Percentiles rank a stretch among this genome's conserved stretches.
Evolutionary conservation across 2,113 vertebrate genomes (phyloP).

Genomic region (Xyliphius kryptos): DNA sequence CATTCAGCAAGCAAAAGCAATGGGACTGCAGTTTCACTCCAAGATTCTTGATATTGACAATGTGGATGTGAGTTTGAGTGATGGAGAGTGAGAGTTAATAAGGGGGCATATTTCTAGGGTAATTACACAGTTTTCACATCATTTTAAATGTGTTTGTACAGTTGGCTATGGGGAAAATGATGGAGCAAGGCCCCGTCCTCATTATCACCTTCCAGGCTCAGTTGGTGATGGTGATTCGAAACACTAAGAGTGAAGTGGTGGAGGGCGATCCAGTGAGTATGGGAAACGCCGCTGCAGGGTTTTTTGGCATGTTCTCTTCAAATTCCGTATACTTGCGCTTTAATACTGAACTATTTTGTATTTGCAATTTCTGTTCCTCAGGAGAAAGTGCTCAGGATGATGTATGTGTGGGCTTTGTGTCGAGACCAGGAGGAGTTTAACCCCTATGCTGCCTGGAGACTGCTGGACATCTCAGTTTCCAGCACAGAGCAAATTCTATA

Average conservation of each 20-base stretch:
- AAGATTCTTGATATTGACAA: slow-evolving; percentile 90
- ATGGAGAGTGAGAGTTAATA: too few relatives aligned
- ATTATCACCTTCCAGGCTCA: slow-evolving; percentile 97
- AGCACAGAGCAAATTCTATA: slow-evolving; percentile 92
- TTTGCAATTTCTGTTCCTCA: slow-evolving; percentile 50
- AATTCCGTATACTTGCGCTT: too few relatives aligned
- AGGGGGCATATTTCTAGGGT: too few relatives aligned
- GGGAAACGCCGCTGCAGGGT: too few relatives aligned
- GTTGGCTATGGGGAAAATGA: slow-evolving; percentile 97
- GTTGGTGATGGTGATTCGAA: slow-evolving; percentile 84
- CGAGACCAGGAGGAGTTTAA: slow-evolving; percentile 91
- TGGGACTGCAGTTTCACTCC: slow-evolving; percentile 88
- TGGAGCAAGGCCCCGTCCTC: slow-evolving; percentile 94
- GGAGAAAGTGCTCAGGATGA: slow-evolving; percentile 90
- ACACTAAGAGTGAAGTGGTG: slow-evolving; percentile 80
- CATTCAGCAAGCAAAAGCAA: slow-evolving; percentile 83
- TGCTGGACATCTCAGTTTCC: slow-evolving; percentile 87
- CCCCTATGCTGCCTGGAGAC: slow-evolving; percentile 84
- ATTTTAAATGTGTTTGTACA: slow-evolving; percentile 2
- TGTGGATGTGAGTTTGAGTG: slow-evolving; percentile 77
- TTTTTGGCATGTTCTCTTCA: too few relatives aligned
- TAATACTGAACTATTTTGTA: too few relatives aligned
- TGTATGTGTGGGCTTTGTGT: slow-evolving; percentile 95
- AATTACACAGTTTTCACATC: too few relatives aligned
- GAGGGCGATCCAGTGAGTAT: slow-evolving; percentile 91